These are phyloP conservation scores for Nemotelus nigrinus DNA, from an alignment of 2,888 invertebrate species.

Conservation along the genomic window DNA sequence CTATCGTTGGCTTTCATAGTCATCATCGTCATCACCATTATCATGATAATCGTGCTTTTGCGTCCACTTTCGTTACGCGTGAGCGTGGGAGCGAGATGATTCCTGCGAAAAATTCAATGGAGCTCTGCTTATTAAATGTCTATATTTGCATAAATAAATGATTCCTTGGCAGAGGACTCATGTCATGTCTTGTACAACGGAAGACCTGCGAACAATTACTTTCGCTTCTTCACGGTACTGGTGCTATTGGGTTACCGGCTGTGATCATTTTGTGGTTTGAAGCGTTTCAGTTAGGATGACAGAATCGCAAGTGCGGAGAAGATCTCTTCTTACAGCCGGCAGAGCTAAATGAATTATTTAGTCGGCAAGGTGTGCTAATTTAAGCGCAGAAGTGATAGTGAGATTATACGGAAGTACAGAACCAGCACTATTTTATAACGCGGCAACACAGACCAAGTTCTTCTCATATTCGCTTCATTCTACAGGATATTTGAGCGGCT, in stretches of 20 bases:
- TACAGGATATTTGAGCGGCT: conserved; percentile 21
- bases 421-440: no score
- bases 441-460: no score
- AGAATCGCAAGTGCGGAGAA: no score
- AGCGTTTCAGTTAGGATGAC: background rate
- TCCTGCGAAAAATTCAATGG: conserved; percentile 25
- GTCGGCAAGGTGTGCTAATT: no score
- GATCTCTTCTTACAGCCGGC: no score
- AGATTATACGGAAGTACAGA: no score
- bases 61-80: background rate
- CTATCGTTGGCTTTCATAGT: conserved; percentile 46
- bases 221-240: background rate
- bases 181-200: background rate
- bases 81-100: background rate
- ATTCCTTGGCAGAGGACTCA: conserved; percentile 30
- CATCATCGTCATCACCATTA: conserved; percentile 44
- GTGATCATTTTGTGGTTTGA: background rate
- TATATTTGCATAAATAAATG: conserved; percentile 50
- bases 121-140: conserved; percentile 48
- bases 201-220: background rate
- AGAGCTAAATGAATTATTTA: no score
- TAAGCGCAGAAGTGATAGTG: no score
- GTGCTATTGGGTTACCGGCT: background rate
- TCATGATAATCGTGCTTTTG: conserved; percentile 39
- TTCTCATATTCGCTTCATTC: no score